phyloP scores from a whole-genome alignment of 2,113 vertebrate genomes.

The Trichechus manatus region DNA sequence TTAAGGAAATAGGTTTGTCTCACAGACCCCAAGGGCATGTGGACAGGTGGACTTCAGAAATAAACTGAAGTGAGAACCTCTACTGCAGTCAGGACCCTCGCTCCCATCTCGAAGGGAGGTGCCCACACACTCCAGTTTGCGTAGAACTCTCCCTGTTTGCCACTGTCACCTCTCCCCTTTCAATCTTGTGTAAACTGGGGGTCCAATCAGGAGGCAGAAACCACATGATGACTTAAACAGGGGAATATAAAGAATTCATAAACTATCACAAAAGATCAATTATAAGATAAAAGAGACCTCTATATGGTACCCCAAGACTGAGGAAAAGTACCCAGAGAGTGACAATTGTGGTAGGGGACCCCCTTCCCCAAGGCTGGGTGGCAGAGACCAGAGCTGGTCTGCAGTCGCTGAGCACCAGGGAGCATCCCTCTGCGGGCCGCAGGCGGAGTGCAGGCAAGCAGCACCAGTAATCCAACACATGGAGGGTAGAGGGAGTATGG shows the following conservation, averaged over 20 bases:
- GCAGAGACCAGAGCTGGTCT: not conserved
- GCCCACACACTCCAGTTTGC: not conserved
- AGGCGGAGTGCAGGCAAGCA: not conserved
- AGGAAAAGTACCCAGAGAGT: not conserved
- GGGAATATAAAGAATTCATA: not conserved
- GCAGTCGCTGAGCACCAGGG: not conserved
- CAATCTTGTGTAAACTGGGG: not conserved
- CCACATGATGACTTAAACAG: not conserved
- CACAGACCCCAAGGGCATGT: not conserved
- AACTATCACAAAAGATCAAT: not conserved
- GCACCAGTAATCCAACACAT: not conserved
- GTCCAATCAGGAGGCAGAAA: not conserved
- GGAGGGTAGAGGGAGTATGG: not conserved
- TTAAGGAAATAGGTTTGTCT: not conserved
- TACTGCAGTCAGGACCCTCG: not conserved
- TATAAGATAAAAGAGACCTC: not conserved
- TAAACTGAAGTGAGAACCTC: not conserved
- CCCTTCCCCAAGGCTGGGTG: not conserved
- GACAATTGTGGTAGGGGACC: not conserved
- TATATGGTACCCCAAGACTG: not conserved
- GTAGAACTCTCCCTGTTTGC: not conserved
- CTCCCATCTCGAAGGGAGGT: not conserved
- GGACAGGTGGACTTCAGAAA: not conserved
- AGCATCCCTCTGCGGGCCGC: not conserved
- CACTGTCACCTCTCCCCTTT: not conserved